A percentile compares a stretch with the other conserved stretches of the same genome.
phyloP scores from a whole-genome alignment of 92 coral and sea anemone genomes.

The Plumapathes pennacea region DNA sequence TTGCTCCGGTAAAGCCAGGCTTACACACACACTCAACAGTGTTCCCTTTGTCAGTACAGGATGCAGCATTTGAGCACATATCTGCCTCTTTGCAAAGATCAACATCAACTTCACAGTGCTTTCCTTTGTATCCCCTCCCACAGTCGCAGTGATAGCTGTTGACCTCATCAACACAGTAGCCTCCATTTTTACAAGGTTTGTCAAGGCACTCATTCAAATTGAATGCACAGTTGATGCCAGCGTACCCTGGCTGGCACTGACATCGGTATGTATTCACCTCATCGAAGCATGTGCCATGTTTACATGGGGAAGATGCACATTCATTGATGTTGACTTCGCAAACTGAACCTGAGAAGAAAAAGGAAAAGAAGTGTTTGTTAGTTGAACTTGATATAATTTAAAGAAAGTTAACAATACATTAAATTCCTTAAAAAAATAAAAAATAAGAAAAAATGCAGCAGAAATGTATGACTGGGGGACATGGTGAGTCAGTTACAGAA shows the following conservation, averaged over 20 bases:
- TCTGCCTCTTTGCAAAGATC: conserved; percentile 84
- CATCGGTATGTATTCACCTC: conserved; percentile 77
- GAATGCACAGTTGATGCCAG: conserved; percentile 69
- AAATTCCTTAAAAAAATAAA: too few species aligned
- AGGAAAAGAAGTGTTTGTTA: background rate
- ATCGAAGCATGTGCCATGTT: conserved; percentile 83
- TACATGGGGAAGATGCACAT: conserved; percentile 80
- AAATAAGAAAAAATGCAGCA: too few species aligned
- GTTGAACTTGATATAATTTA: background rate
- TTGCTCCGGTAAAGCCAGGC: conserved; percentile 89
- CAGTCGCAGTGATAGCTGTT: conserved; percentile 84
- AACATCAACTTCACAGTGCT: conserved; percentile 75
- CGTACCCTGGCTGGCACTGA: conserved; percentile 81
- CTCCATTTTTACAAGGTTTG: conserved; percentile 85
- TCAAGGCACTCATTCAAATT: conserved; percentile 84
- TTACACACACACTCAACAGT: conserved; percentile 78
- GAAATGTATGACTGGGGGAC: too few species aligned
- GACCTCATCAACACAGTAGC: conserved; percentile 84
- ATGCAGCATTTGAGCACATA: conserved; percentile 68
- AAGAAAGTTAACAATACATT: too few species aligned
- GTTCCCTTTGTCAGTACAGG: conserved; percentile 80
- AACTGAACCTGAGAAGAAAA: conserved; percentile 59
- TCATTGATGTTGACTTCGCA: conserved; percentile 95
- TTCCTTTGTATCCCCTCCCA: conserved; percentile 83
- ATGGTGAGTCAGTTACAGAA: too few species aligned